Evolutionary conservation across 1,140 invertebrate genomes (phyloP), one percentile per base, ranked within the genome.

Genomic region (Drosophila malerkotliana): DNA sequence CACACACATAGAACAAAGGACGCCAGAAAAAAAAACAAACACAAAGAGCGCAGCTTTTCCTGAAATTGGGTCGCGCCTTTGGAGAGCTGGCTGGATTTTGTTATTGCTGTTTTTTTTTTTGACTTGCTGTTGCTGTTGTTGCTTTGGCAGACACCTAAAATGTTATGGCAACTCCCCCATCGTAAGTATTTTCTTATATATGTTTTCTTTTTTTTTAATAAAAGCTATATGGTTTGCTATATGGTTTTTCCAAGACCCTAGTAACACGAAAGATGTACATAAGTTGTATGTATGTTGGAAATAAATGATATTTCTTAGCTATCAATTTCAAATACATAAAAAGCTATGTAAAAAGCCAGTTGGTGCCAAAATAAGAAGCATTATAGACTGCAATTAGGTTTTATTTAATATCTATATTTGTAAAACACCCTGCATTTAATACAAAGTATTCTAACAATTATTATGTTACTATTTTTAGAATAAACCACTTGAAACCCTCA

Each of bases 1-100:
- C 66, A 62, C 47, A 48, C 59, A 34, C 28, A 37, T 30, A 6
- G 49, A 34, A 41, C 10, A 57, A 18, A 48, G 44, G 48, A 28
- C 56, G 61, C n/a, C 57, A 52, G 56, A 52, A 45, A 34, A 32
- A 18, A 72, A 81, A 78, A 81, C 74, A 77, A 82, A 85, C 68
- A 87, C 82, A 79, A 76, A 84, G 66, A 77, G 73, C 56, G 48
- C 48, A 83, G 79, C 71, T 83, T 82, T 82, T 83, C 64, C 78
- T 64, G 66, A 76, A 87, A 87, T 87, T 87, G 75, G 82, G 82
- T 87, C 81, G 82, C 64, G 67, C 71, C 62, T 56, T 64, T 63
- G 48, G 54, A 63, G 64, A 63, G 64, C 55, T 45, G 55, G 64
- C 28, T 66, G 61, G 53, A 64, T 30, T 32, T 41, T 51, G 41